A percentile compares a stretch with the other conserved stretches of the same genome.
Conservation (phyloP, 2,888 invertebrate genomes). For the Pemphredon lugubris region DNA sequence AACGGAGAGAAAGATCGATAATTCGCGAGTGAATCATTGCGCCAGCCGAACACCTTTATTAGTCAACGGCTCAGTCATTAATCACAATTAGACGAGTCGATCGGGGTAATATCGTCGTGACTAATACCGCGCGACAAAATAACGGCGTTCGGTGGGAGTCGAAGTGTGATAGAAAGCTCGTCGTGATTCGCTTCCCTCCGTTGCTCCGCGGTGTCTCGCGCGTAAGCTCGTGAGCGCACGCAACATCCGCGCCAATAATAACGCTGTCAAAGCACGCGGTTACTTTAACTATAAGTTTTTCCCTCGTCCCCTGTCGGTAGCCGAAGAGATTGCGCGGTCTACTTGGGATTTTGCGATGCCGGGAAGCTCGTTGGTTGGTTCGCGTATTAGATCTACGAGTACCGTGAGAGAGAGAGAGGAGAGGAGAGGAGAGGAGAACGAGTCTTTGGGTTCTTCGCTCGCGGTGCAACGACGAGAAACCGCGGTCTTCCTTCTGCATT, state of each 20-base stretch:
- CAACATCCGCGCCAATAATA: constrained; percentile 20
- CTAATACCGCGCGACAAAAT: not conserved
- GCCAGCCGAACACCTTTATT: no score
- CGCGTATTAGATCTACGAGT: not conserved
- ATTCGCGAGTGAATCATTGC: no score
- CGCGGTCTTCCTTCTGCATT: constrained; percentile 68
- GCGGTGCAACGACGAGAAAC: constrained; percentile 44
- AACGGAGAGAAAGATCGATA: no score
- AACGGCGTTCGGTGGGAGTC: not conserved
- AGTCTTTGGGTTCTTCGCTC: constrained; percentile 9
- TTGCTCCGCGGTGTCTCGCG: no score
- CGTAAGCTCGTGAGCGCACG: no score
- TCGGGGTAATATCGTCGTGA: not conserved
- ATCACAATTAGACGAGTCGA: not conserved
- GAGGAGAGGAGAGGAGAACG: not conserved
- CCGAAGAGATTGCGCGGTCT: constrained; percentile 18
- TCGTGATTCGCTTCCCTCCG: not conserved
- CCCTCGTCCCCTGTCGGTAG: not conserved
- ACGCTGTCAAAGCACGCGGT: constrained; percentile 18
- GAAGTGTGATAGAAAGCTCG: no score
- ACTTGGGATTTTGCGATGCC: constrained; percentile 17
- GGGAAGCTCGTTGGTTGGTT: constrained; percentile 6
- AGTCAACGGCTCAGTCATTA: not conserved
- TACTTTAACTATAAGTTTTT: constrained; percentile 19
- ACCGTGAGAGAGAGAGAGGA: constrained; percentile 1